Evolutionary conservation across 2,888 invertebrate species (phyloP), one percentile per base, ranked within the genome.

Genomic region (Diloba caeruleocephala): DNA sequence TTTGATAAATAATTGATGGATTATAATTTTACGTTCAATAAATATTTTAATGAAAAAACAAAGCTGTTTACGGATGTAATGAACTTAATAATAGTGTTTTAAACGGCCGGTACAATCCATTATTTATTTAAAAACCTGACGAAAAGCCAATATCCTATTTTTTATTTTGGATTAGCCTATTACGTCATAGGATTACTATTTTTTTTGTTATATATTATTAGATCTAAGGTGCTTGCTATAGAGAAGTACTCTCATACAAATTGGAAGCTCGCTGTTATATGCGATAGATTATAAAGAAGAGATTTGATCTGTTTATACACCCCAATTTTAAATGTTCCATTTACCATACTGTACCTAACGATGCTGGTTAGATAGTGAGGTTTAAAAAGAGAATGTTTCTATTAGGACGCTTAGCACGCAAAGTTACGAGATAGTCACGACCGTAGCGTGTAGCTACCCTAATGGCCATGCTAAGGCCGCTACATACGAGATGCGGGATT

Each of bases 371-470:
- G 53, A 46, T 52, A 41, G 31, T 23, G 23, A 15, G 37, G 37
- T 66, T 58, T 54, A 58, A 69, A 69, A 60, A 58, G 58, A 63
- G 66, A 56, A 57, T 52, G 64, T 61, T 42, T 53, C 25, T 65
- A 64, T 69, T 63, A 68, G 67, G 55, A 57, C 55, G 53, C 65
- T 62, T 65, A 60, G 71, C 71, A 71, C 68, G 71, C 71, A 72
- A 62, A 46, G 55, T 25, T 45, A 64, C 60, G 66, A 71, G 55
- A 60, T 59, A 64, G 78, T 75, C 78, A 78, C 78, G 78, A 78
- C 43, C 60, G 36, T 54, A 43, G 38, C 62, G 61, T 73, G 65
- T 66, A 64, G 32, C 41, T 53, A 54, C 59, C 63, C 54, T 75
- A 78, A 78, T 75, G 63, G 66, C 41, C 21, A 50, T 44, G 37